Evolutionary conservation across 2,888 invertebrate species (phyloP), one percentile per base, ranked within the genome.

Genomic region (Cosmorhoe ocellata): DNA sequence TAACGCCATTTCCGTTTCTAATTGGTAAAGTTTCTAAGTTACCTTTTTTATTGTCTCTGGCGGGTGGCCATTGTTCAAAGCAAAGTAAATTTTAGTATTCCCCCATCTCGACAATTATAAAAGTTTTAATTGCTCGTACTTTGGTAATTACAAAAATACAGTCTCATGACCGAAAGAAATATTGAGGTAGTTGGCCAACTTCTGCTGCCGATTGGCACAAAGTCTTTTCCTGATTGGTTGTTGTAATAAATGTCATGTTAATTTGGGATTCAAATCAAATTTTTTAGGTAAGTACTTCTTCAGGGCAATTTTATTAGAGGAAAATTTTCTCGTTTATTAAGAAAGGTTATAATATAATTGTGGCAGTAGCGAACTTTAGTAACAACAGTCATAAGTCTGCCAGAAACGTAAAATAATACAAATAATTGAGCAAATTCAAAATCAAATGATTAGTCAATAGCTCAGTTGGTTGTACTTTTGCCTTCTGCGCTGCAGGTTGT

Each of bases 51-150:
- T 82, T 84, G 81, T 84, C 81, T 80, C 72, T 76, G 78, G 74
- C 75, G 75, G 76, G 74, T 81, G 69, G 69, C 77, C 81, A 86
- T 84, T 86, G 85, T 86, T 85, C 84, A 82, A 77, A 72, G 74
- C 65, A 76, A 78, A 84, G 82, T 79, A 85, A 86, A 87, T 82
- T 81, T 83, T 71, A 81, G 74, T 73, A 78, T 79, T 75, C 75
- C 69, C 68, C 79, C 83, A 83, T 85, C 80, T 70, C 77, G 76
- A 86, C 87, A 84, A 87, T 87, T 87, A 86, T 86, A 86, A 87
- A 89, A 89, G 86, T 89, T 89, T 89, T 87, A 89, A 89, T 88
- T 84, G 85, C 81, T 81, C 76, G 70, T 82, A 86, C 88, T 89
- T 89, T 87, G 78, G 81, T 86, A 87, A 89, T 89, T 87, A 88